These are phyloP conservation scores for Malurus cyaneus DNA, from an alignment of 2,113 vertebrate genomes.

Conservation along the genomic window DNA sequence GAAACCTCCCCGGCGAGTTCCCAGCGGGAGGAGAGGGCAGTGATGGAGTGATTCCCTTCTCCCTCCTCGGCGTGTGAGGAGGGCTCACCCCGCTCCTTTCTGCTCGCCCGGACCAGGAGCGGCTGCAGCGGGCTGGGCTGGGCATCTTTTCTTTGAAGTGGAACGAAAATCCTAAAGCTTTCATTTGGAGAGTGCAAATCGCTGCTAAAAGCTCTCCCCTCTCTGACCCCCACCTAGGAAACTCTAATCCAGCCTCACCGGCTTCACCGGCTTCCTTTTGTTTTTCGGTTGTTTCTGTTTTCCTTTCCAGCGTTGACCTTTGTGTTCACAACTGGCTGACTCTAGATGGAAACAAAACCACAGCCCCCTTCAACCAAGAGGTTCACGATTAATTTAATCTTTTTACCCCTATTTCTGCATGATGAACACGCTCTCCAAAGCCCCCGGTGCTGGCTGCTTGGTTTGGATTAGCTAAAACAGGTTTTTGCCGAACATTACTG, in stretches of 20 bases:
- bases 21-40: not conserved
- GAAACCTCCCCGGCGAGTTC: not conserved
- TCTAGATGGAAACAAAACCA: not conserved
- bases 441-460: not conserved
- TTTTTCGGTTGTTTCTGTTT: not conserved
- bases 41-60: not conserved
- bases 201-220: slow-evolving; percentile 48
- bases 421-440: not conserved
- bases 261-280: not conserved
- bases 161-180: slow-evolving; percentile 25
- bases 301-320: not conserved
- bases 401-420: not conserved
- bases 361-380: not conserved
- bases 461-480: not conserved
- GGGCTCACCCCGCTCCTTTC: not conserved
- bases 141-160: slow-evolving; percentile 59
- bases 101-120: not conserved
- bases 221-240: slow-evolving; percentile 24
- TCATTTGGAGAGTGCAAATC: slow-evolving; percentile 33
- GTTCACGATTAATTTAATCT: not conserved
- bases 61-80: not conserved
- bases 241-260: slow-evolving; percentile 13
- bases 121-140: not conserved
- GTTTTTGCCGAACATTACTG: not conserved
- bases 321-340: not conserved